Conservation (phyloP, 1,140 invertebrate species). For the Drosophila sechellia region DNA sequence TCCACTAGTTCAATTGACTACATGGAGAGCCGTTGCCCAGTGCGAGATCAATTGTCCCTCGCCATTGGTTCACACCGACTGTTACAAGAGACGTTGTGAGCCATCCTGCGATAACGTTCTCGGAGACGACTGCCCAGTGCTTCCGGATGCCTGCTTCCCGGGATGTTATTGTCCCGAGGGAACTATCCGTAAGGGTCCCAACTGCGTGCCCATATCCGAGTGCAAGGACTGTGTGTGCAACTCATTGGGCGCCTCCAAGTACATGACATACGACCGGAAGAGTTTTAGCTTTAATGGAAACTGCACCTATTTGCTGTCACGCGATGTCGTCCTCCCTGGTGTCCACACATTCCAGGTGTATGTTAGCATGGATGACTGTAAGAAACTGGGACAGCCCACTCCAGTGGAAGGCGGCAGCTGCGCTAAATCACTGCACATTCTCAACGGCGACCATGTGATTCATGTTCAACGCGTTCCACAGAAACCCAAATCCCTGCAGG, state of each 20-base stretch:
- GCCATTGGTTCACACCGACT: constrained; percentile 91
- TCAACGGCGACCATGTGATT: constrained; percentile 88
- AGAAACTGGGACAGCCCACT: constrained; percentile 54
- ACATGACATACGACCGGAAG: constrained; percentile 90
- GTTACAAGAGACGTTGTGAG: constrained; percentile 90
- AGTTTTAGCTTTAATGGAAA: constrained; percentile 90
- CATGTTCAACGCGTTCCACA: constrained; percentile 85
- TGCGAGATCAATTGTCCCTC: constrained; percentile 88
- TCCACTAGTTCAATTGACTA: constrained; percentile 87
- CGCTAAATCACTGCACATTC: constrained; percentile 85
- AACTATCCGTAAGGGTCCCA: constrained; percentile 88
- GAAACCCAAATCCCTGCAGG: constrained; percentile 47
- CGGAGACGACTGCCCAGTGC: constrained; percentile 87
- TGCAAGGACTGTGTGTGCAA: constrained; percentile 92
- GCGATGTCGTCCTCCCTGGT: constrained; percentile 87
- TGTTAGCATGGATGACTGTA: constrained; percentile 77
- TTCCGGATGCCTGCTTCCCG: constrained; percentile 89
- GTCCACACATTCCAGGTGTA: constrained; percentile 87
- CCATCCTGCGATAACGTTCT: constrained; percentile 88
- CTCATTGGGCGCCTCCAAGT: constrained; percentile 89
- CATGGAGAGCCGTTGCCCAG: constrained; percentile 89
- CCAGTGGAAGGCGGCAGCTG: constrained; percentile 60
- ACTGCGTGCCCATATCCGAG: constrained; percentile 89
- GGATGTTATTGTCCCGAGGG: constrained; percentile 94
- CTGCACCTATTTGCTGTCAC: constrained; percentile 91